Evolutionary conservation across 2,797 vertebrate genomes (phyloP).

Genomic region (Potorous gilbertii): DNA sequence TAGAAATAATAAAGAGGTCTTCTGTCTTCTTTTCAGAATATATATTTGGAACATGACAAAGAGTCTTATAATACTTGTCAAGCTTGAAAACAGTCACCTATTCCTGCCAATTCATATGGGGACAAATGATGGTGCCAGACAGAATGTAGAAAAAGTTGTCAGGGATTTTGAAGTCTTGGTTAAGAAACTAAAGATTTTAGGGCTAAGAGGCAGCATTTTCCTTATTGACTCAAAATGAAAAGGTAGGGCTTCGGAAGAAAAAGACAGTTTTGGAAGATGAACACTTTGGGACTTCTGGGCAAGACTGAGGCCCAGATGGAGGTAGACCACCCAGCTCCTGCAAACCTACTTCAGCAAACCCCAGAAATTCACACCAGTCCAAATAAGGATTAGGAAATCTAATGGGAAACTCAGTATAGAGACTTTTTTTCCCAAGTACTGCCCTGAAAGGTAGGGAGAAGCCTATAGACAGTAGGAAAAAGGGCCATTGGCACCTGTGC

Average conservation of each 20-base stretch:
- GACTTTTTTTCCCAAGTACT: background rate
- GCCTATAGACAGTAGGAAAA: background rate
- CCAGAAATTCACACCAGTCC: background rate
- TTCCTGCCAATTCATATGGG: background rate
- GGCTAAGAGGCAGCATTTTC: background rate
- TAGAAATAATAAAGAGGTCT: background rate
- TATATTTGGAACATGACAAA: background rate
- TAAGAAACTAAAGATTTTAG: background rate
- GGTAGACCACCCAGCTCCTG: background rate
- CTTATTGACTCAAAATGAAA: background rate
- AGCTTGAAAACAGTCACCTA: background rate
- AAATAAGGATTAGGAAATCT: background rate
- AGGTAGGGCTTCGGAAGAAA: background rate
- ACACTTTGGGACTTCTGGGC: background rate
- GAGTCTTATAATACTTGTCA: background rate
- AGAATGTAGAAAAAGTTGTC: background rate
- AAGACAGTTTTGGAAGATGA: background rate
- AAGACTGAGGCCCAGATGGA: background rate
- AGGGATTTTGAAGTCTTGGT: background rate
- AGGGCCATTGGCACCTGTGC: background rate
- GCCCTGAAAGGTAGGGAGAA: background rate
- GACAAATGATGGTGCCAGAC: background rate
- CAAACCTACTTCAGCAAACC: background rate
- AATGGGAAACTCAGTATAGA: background rate
- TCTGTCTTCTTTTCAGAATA: background rate